Conservation (phyloP, 2,113 vertebrate genomes). For the cattle (Bos taurus) region ARS-UCD2.0 NC_037337.1:74970501-74971000, state of each 20-base stretch:
- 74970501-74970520: neutral
- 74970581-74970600: conserved; percentile 13
- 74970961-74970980: neutral
- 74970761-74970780: neutral
- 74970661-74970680: neutral
- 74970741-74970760: neutral
- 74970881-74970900: neutral
- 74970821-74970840: neutral
- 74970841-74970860: conserved; percentile 19
- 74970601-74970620: neutral
- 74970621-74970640: conserved; percentile 7
- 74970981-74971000: neutral
- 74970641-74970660: neutral
- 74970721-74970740: neutral
- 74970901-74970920: conserved; percentile 7
- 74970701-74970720: neutral
- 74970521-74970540: neutral
- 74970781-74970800: neutral
- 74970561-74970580: neutral
- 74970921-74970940: neutral
- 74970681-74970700: neutral
- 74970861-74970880: neutral
- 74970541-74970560: neutral
- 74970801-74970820: conserved; percentile 37
- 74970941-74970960: conserved; percentile 34